phyloP scores from a whole-genome alignment of 30 jellyfish, hydroid and myxozoan genomes.

The Catostylus mosaicus region DNA sequence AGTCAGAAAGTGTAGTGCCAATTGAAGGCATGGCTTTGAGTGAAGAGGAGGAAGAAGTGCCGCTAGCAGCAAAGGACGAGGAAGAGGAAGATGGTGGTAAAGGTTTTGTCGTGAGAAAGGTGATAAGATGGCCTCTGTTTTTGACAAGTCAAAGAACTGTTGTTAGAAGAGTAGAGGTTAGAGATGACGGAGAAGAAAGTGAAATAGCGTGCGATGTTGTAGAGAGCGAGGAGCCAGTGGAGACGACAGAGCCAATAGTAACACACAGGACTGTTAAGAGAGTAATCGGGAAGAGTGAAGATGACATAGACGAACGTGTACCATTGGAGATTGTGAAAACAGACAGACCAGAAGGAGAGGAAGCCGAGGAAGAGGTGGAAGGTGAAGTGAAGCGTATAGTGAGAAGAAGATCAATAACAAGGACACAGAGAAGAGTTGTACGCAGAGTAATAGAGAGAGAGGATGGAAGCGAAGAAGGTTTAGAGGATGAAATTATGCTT shows the following conservation, averaged over 20 bases:
- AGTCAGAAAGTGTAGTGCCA: conserved; percentile 74
- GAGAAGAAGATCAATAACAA: conserved; percentile 68
- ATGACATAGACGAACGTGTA: conserved; percentile 39
- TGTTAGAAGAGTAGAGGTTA: conserved; percentile 21
- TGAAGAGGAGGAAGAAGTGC: conserved; percentile 22
- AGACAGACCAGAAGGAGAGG: conserved; percentile 73
- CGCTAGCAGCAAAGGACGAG: neutral
- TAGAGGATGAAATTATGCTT: conserved; percentile 55
- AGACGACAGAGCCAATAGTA: conserved; percentile 54
- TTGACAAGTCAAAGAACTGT: conserved; percentile 79
- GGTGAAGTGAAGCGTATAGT: conserved; percentile 77
- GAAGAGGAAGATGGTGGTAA: conserved; percentile 36
- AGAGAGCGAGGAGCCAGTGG: conserved; percentile 48
- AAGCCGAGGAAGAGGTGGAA: conserved; percentile 57
- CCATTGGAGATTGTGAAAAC: conserved; percentile 73
- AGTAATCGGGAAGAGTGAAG: conserved; percentile 47
- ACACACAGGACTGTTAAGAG: conserved; percentile 65
- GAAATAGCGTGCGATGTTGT: conserved; percentile 55
- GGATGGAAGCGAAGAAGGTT: conserved; percentile 31
- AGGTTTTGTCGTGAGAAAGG: conserved; percentile 54
- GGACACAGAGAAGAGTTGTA: conserved; percentile 71
- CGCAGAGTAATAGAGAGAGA: conserved; percentile 61
- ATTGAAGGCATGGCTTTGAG: conserved; percentile 20
- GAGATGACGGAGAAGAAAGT: conserved; percentile 50
- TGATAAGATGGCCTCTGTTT: conserved; percentile 69